Evolutionary conservation across 2,113 vertebrate species (phyloP), one percentile per base, ranked within the genome.

Genomic region (Plecturocebus donacophilus): DNA sequence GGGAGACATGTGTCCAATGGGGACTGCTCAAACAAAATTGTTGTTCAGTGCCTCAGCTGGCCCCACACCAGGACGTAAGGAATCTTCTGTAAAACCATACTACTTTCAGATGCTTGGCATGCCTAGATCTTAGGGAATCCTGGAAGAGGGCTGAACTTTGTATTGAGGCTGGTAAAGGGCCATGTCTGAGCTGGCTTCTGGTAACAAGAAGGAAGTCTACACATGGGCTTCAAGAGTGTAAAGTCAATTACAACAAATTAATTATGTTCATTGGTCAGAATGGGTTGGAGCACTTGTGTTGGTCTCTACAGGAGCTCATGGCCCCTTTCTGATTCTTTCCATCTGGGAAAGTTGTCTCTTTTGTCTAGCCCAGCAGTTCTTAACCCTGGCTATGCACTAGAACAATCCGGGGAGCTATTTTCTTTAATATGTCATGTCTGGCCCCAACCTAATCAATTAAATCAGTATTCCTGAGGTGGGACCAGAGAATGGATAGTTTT

Each of bases 391-490:
- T 94, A 16, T 38, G 56, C 2, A 40, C 2, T 19, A n/a, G 64
- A 87, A 66, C 52, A 87, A 92, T 1, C 68, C 32, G 23, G 83
- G 68, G 42, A 90, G 83, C 61, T 84, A 45, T 71, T 83, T 94
- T 81, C 95, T 89, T 86, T 75, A 79, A 86, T 19, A 49, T 91
- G 52, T 91, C 91, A 82, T 5, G 12, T 38, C 79, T 97, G 93
- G 85, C 79, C 49, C 61, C 91, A 87, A 76, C 81, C 76, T 80
- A 87, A 40, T 82, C 88, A 91, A 94, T 96, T 83, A 68, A 95
- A 91, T 61, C 49, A 45, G 32, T 45, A 40, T 79, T 93, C 75
- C 68, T 70, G 54, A 19, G 38, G 42, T 80, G 23, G 83, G 45
- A 91, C 42, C 27, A 91, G 42, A 70, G 4, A 58, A 64, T 40